Conservation (phyloP, 1,140 invertebrate species). For the Listronotus bonariensis region DNA sequence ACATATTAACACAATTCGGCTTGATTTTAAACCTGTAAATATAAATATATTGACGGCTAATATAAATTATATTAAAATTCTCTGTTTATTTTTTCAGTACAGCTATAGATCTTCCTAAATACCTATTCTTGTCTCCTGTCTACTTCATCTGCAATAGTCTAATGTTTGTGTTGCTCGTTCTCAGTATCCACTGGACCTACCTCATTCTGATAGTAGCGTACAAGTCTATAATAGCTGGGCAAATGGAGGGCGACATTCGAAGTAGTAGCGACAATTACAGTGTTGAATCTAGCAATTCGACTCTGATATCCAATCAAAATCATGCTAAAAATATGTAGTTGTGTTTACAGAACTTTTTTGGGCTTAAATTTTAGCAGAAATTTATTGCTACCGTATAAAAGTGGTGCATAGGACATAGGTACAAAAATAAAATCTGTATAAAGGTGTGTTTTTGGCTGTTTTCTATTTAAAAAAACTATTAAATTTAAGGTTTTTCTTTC, state of each 20-base stretch:
- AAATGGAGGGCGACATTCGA: conserved; percentile 84
- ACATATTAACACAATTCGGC: too few species aligned
- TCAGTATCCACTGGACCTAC: conserved; percentile 96
- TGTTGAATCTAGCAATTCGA: conserved; percentile 43
- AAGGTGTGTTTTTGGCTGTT: too few species aligned
- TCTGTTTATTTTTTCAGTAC: conserved; percentile 63
- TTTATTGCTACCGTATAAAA: too few species aligned
- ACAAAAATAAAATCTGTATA: too few species aligned
- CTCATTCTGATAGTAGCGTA: conserved; percentile 89
- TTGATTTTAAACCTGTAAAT: too few species aligned
- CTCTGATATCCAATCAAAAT: conserved; percentile 10
- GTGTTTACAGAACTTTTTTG: too few species aligned
- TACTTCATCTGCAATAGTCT: conserved; percentile 96
- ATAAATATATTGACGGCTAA: too few species aligned
- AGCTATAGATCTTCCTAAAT: conserved; percentile 79
- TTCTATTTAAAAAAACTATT: too few species aligned
- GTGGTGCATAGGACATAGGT: too few species aligned
- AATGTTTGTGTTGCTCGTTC: conserved; percentile 77
- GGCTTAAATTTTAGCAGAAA: too few species aligned
- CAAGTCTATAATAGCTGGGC: conserved; percentile 76
- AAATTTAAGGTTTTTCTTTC: too few species aligned
- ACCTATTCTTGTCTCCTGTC: conserved; percentile 89
- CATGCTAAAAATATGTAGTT: conserved; percentile 9
- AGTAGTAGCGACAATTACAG: conserved; percentile 47
- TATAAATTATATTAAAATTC: too few species aligned